Percentiles rank a stretch among this genome's conserved stretches.
These are phyloP conservation scores for Nasonia longicornis DNA, from an alignment of 1,140 invertebrate species.

Conservation along the genomic window DNA sequence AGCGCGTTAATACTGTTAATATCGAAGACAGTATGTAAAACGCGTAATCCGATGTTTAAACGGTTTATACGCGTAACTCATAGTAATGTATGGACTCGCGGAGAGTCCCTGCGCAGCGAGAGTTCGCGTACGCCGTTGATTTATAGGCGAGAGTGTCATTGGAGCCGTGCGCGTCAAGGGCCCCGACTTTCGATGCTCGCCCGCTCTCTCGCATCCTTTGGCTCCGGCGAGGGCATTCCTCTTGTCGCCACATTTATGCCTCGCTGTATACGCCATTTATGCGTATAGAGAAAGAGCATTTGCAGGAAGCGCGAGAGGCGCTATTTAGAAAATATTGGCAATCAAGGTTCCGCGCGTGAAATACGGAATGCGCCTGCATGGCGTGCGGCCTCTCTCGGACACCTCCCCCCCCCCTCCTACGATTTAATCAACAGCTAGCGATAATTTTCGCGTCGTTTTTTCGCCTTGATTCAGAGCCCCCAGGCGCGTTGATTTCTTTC, in stretches of 20 bases:
- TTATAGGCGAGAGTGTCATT: conserved; percentile 67
- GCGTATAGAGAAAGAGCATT: background rate
- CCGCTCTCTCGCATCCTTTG: conserved; percentile 5
- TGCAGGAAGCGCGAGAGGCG: conserved; percentile 34
- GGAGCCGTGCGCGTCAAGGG: conserved; percentile 63
- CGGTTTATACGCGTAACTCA: conserved; percentile 67
- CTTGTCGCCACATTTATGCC: background rate
- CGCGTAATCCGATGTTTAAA: conserved; percentile 68
- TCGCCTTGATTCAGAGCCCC: background rate
- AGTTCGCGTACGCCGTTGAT: conserved; percentile 58
- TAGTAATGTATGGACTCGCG: conserved; percentile 64
- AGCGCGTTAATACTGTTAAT: conserved; percentile 61
- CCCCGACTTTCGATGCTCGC: conserved; percentile 15
- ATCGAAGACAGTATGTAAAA: conserved; percentile 66
- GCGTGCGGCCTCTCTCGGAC: background rate
- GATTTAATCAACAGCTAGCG: conserved; percentile 10
- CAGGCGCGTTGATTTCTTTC: conserved; percentile 13
- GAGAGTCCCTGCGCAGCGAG: conserved; percentile 42
- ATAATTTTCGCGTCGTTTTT: conserved; percentile 11
- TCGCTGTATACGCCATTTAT: too few relatives aligned
- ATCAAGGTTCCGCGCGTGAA: conserved; percentile 40
- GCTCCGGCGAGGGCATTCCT: background rate
- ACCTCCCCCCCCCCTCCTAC: background rate
- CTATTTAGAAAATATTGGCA: conserved; percentile 45
- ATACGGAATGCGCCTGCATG: conserved; percentile 21